phyloP scores from a whole-genome alignment of 2,888 invertebrate genomes.

The Drosophila fungiperda region DNA sequence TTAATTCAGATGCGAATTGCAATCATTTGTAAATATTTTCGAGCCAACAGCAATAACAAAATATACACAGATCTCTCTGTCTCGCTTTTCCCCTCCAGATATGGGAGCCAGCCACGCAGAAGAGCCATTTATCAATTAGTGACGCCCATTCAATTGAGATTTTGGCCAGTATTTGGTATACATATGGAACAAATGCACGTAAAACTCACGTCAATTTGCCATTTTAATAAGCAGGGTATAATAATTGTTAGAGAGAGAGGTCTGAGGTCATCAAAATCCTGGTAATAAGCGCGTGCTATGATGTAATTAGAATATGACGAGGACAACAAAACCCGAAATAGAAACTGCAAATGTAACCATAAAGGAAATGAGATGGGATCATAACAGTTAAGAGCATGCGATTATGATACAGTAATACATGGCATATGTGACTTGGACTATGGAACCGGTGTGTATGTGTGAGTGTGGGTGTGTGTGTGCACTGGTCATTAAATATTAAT shows the following conservation, averaged over 20 bases:
- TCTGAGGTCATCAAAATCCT: constrained; percentile 66
- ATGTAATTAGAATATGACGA: constrained; percentile 78
- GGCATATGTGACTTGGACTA: constrained; percentile 29
- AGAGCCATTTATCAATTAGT: constrained; percentile 76
- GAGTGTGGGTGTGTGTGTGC: constrained; percentile 46
- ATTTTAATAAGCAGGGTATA: constrained; percentile 46
- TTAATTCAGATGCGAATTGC: constrained; percentile 29
- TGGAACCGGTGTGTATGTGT: constrained; percentile 1
- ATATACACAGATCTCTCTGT: neutral
- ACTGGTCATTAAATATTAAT: constrained; percentile 83
- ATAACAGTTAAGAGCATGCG: constrained; percentile 72
- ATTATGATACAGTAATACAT: constrained; percentile 51
- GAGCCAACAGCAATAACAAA: constrained; percentile 11
- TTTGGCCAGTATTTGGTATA: constrained; percentile 9
- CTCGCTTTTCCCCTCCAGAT: constrained; percentile 15
- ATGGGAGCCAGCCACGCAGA: constrained; percentile 62
- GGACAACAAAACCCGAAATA: constrained; percentile 20
- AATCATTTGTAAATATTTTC: constrained; percentile 38
- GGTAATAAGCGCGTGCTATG: constrained; percentile 73
- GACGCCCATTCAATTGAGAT: constrained; percentile 72
- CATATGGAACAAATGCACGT: constrained; percentile 64
- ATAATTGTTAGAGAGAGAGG: constrained; percentile 50
- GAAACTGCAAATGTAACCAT: constrained; percentile 36
- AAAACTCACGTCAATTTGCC: constrained; percentile 69
- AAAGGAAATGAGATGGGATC: constrained; percentile 55